Percentiles rank a stretch among this genome's conserved stretches.
phyloP scores from a whole-genome alignment of 1,140 invertebrate species.

The Ceratina japonica region DNA sequence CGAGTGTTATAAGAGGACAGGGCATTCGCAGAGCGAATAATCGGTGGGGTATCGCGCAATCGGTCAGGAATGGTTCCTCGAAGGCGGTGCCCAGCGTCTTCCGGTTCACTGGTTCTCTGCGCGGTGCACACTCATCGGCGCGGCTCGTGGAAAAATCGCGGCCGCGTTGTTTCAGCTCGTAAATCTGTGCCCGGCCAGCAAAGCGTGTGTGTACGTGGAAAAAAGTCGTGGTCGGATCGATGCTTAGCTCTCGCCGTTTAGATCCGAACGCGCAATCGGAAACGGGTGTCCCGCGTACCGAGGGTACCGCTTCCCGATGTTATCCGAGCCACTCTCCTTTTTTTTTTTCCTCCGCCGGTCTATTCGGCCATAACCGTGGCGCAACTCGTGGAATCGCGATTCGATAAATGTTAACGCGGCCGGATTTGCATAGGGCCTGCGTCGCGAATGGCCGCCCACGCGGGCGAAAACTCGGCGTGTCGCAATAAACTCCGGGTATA shows the following conservation, averaged over 20 bases:
- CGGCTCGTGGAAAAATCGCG: conserved; percentile 18
- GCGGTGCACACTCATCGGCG: conserved; percentile 14
- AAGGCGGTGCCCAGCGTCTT: conserved; percentile 10
- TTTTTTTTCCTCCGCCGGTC: not conserved
- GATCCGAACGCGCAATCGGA: conserved; percentile 27
- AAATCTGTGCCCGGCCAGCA: conserved; percentile 9
- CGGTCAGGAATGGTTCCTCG: not conserved
- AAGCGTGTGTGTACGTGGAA: not conserved
- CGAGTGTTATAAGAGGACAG: no score
- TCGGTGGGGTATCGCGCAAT: not conserved
- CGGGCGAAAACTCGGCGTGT: conserved; percentile 16
- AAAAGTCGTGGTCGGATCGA: not conserved
- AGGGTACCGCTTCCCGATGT: not conserved
- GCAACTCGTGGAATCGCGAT: conserved; percentile 23
- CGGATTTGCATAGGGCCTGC: conserved; percentile 17
- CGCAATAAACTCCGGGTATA: conserved; percentile 19
- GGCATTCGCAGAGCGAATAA: not conserved
- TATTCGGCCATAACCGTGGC: not conserved
- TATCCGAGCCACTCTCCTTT: not conserved
- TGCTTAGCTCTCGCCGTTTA: conserved; percentile 6
- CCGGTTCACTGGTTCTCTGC: conserved; percentile 28
- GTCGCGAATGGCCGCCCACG: conserved; percentile 22
- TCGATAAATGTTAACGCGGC: conserved; percentile 31
- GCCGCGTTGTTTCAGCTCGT: conserved; percentile 7
- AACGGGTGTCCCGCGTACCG: not conserved